Conservation (phyloP, 1,140 invertebrate genomes). For the Homalodisca vitripennis region DNA sequence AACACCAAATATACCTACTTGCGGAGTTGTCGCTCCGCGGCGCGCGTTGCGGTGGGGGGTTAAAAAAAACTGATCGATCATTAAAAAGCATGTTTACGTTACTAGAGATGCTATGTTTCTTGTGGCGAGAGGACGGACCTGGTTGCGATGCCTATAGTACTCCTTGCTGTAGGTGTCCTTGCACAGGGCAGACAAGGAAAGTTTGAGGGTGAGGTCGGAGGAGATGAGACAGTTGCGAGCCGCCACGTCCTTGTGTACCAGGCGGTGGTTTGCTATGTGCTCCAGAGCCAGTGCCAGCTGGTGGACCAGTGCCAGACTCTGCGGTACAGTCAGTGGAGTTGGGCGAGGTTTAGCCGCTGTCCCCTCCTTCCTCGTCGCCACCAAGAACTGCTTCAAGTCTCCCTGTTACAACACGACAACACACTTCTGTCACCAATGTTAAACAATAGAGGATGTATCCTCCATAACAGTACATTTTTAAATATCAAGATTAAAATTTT, state of each 20-base stretch:
- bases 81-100: too few species aligned
- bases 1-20: too few species aligned
- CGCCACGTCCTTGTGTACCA: conserved; percentile 87
- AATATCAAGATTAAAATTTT: too few species aligned
- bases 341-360: conserved; percentile 46
- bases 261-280: conserved; percentile 69
- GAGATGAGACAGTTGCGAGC: conserved; percentile 91
- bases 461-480: too few species aligned
- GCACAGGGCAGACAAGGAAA: conserved; percentile 76
- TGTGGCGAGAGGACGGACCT: conserved; percentile 59
- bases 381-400: conserved; percentile 91
- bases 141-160: conserved; percentile 77
- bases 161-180: conserved; percentile 84
- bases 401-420: conserved; percentile 63
- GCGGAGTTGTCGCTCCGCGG: too few species aligned
- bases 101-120: too few species aligned
- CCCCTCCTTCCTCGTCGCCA: conserved; percentile 62
- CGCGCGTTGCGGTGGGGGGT: too few species aligned
- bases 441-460: too few species aligned
- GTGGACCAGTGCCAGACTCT: conserved; percentile 68
- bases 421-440: too few species aligned
- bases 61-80: too few species aligned
- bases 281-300: conserved; percentile 86
- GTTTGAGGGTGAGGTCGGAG: conserved; percentile 78
- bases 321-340: conserved; percentile 51